Evolutionary conservation across 1,140 invertebrate species (phyloP), one percentile per base, ranked within the genome.

Genomic region (Zaprionus nigranus): DNA sequence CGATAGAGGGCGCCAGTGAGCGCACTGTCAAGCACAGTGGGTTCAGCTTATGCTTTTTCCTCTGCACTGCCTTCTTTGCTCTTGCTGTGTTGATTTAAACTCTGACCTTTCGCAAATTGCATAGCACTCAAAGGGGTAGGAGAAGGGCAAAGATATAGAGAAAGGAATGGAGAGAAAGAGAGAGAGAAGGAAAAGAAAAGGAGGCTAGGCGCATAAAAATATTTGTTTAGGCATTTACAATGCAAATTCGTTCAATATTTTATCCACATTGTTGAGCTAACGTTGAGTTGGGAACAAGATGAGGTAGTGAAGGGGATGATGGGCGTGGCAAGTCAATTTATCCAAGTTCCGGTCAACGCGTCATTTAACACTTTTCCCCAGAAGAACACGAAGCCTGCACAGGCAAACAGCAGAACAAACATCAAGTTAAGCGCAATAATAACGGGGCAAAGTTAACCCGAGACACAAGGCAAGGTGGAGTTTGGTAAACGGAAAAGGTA

Each of bases 161-260:
- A 5, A 15, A 57, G 30, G 15, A 22, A 53, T 2, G 38, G 24
- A n/a, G 17, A 38, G 20, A 49, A 13, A 51, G 20, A 54, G 20
- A 49, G 11, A 51, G 20, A 54, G 58, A 3, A 5, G 2, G 43
- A n/a, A 46, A 5, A 46, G 46, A 24, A 24, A 24, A 46, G n/a
- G 46, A 11, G 15, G 57, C 15, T 46, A 38, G 72, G 65, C 65
- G 34, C 43, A 75, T 59, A 75, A 75, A 75, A 75, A 71, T 83
- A 73, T 86, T 88, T 86, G 84, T 80, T 88, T 86, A 86, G 83
- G 83, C 84, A 88, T 88, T 86, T 83, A 86, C 83, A 86, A 86
- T 86, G 83, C 83, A 86, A 86, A 86, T 86, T 88, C 83, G 71
- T 88, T 83, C 77, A 79, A 79, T 86, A 72, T 56, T 73, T 75